Evolutionary conservation across 2,888 invertebrate species (phyloP).

Genomic region (Clusia tigrina): DNA sequence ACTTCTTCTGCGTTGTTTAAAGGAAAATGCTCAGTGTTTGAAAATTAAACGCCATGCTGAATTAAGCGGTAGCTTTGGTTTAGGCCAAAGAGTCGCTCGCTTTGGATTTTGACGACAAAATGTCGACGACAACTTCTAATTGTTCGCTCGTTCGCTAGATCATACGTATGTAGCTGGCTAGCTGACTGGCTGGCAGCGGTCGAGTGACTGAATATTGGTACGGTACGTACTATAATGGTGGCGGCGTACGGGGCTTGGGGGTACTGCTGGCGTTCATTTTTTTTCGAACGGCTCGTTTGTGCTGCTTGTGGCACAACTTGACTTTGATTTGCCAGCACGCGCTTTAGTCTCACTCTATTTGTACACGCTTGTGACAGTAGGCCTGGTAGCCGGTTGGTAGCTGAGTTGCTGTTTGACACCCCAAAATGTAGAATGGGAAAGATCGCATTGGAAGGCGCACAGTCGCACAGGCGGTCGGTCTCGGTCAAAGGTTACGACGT

Average conservation of each 20-base stretch:
- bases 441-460: background rate
- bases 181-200: conserved; percentile 7
- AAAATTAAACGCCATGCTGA: conserved; percentile 32
- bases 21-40: conserved; percentile 20
- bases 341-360: conserved; percentile 17
- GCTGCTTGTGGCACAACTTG: conserved; percentile 29
- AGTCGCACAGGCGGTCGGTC: background rate
- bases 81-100: conserved; percentile 42
- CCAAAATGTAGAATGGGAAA: background rate
- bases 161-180: conserved; percentile 14
- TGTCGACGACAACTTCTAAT: conserved; percentile 40
- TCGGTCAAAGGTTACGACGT: conserved; percentile 25
- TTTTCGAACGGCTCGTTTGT: conserved; percentile 11
- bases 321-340: conserved; percentile 33
- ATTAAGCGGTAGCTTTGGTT: conserved; percentile 33
- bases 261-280: background rate
- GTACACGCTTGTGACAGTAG: background rate
- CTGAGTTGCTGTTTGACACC: conserved; percentile 20
- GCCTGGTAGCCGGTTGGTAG: conserved; percentile 17
- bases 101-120: conserved; percentile 42
- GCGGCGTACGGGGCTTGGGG: too few species aligned
- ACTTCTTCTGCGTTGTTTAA: conserved; percentile 6
- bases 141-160: conserved; percentile 31
- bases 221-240: background rate
- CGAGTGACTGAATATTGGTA: background rate